Conservation (phyloP, 2,113 vertebrate species). For the Aplodontia rufa region DNA sequence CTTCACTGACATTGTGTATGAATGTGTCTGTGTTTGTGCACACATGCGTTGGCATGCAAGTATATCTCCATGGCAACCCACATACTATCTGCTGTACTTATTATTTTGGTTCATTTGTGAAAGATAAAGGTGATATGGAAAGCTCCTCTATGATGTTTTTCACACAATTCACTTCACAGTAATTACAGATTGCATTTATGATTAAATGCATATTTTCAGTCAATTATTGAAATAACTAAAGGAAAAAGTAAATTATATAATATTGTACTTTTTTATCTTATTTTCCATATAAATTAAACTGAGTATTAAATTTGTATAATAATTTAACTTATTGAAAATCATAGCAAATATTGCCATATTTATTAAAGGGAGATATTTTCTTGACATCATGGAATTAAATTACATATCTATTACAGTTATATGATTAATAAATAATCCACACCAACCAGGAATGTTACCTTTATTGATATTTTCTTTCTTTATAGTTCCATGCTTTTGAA, state of each 20-base stretch:
- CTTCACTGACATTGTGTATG: not conserved
- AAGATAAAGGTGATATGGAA: not conserved
- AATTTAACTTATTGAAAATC: not conserved
- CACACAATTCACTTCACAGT: not conserved
- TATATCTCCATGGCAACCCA: not conserved
- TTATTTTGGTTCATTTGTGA: not conserved
- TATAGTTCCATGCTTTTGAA: not conserved
- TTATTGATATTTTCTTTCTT: not conserved
- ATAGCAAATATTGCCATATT: not conserved
- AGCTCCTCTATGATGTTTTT: not conserved
- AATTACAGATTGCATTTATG: not conserved
- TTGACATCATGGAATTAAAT: not conserved
- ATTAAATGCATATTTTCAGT: constrained; percentile 1
- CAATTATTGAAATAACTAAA: not conserved
- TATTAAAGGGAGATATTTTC: not conserved
- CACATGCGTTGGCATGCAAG: not conserved
- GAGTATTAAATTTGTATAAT: too few species aligned
- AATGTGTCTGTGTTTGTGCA: not conserved
- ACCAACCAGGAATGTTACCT: not conserved
- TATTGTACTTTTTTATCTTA: not conserved
- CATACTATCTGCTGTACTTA: not conserved
- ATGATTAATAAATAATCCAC: not conserved
- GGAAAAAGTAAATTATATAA: not conserved
- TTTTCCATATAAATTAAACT: not conserved
- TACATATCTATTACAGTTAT: not conserved